Percentiles rank a stretch among this genome's conserved stretches.
These are phyloP conservation scores for Chlorodrepanis virens DNA, from an alignment of 2,113 vertebrate genomes.

Conservation along the genomic window DNA sequence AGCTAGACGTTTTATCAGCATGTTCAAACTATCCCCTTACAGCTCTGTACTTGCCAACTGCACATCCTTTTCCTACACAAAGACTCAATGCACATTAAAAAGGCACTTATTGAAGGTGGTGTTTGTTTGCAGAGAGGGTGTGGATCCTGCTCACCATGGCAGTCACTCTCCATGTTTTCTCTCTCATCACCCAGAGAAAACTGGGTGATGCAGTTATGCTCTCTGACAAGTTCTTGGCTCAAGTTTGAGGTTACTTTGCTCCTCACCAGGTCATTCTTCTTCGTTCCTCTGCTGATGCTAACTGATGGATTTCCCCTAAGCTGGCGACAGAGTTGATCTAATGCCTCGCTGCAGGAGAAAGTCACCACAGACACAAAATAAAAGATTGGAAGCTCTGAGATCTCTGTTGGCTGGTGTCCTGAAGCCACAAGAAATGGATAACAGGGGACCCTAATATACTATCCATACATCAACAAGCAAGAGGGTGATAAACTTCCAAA, in stretches of 20 bases:
- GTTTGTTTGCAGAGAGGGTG: slow-evolving; percentile 71
- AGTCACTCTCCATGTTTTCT: slow-evolving; percentile 37
- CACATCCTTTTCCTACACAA: slow-evolving; percentile 72
- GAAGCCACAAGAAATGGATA: slow-evolving; percentile 52
- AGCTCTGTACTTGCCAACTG: slow-evolving; percentile 75
- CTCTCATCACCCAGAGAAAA: slow-evolving; percentile 47
- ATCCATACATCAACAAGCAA: not conserved
- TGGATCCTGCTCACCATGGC: slow-evolving; percentile 12
- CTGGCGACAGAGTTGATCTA: slow-evolving; percentile 20
- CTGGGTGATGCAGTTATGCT: slow-evolving; percentile 32
- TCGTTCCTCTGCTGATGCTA: slow-evolving; percentile 56
- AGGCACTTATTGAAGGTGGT: slow-evolving; percentile 71
- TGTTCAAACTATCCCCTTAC: slow-evolving; percentile 78
- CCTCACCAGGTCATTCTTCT: slow-evolving; percentile 54
- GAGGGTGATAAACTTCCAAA: slow-evolving; percentile 38
- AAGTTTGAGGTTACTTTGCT: slow-evolving; percentile 16
- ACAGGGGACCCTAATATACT: not conserved
- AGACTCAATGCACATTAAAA: slow-evolving; percentile 70
- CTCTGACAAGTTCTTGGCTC: slow-evolving; percentile 47
- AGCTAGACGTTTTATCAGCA: slow-evolving; percentile 79
- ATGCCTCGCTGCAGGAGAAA: slow-evolving; percentile 22
- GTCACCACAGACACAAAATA: slow-evolving; percentile 25
- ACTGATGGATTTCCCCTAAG: slow-evolving; percentile 60
- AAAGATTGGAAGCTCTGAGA: slow-evolving; percentile 44
- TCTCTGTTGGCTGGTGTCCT: slow-evolving; percentile 39